Evolutionary conservation across 64 coral and sea anemone genomes (phyloP), one percentile per base, ranked within the genome.

Genomic region (Actinia equina): DNA sequence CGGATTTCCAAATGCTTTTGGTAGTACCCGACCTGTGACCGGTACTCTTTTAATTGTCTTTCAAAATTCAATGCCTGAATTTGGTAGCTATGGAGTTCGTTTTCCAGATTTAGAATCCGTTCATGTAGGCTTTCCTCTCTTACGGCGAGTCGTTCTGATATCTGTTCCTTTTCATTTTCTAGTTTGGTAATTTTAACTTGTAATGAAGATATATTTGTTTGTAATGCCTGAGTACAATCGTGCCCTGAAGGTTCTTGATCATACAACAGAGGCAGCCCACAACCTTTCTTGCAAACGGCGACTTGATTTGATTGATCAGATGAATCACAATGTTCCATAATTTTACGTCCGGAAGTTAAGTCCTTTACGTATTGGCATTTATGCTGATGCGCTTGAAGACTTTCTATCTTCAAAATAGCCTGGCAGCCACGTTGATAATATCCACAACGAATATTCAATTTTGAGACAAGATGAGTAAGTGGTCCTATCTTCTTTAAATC

Each of bases 1-100:
- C 91, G 90, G 51, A 77, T 88, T 56, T 99, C 91, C 7, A 90
- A 80, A 44, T 93, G 88, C 77, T 95, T 99, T 85, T 95, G 88
- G 41, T 92, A 89, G 91, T 91, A 91, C 13, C 88, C 93, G 71
- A 95, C 89, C 89, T 99, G 97, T 52, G 93, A 93, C 17, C 97
- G 97, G 67, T 99, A 95, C 77, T 99, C 97, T 59, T 89, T 91
- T 60, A 95, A 93, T 78, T 90, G 91, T 85, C 97, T 91, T 95
- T 99, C 97, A 88, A 95, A 95, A 91, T 99, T 99, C 44, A 99
- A 89, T 42, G 94, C 93, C 86, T 95, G 97, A 80, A 93, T 92
- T 55, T 99, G 93, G 86, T 99, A 99, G 56, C 90, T 85, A 61
- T 95, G 93, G 60, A 99, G 86, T 74, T 99, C 93, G 86, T 93